A percentile compares a stretch with the other conserved stretches of the same genome.
Evolutionary conservation across 2,888 invertebrate genomes (phyloP).

Genomic region (Ypsolopha scabrella): DNA sequence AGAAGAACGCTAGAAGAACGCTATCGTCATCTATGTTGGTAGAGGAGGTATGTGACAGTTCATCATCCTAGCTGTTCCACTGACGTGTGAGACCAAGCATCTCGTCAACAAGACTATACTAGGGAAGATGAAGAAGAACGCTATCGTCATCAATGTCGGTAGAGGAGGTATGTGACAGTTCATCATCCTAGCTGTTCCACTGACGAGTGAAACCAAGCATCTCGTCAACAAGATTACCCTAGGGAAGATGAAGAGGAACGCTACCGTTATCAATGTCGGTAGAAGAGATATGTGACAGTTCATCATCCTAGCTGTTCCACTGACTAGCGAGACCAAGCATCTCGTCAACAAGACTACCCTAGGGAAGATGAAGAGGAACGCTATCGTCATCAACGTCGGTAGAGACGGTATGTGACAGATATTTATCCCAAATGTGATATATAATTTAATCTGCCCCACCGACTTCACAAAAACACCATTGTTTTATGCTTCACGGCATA

Average conservation of each 20-base stretch:
- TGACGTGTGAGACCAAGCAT: constrained; percentile 82
- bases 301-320: constrained; percentile 81
- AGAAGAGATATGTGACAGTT: constrained; percentile 89
- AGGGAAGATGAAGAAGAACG: constrained; percentile 86
- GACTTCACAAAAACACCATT: too few relatives aligned
- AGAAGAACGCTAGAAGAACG: constrained; percentile 81
- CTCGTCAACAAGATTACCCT: constrained; percentile 84
- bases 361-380: constrained; percentile 86
- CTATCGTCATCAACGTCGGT: constrained; percentile 90
- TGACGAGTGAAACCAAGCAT: constrained; percentile 82
- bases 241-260: constrained; percentile 86
- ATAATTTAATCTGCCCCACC: too few relatives aligned
- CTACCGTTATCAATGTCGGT: constrained; percentile 90
- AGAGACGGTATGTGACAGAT: constrained; percentile 89
- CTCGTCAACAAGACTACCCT: constrained; percentile 84
- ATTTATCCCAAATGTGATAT: too few relatives aligned
- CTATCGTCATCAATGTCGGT: constrained; percentile 90
- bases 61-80: constrained; percentile 81
- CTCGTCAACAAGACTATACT: constrained; percentile 84
- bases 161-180: constrained; percentile 89
- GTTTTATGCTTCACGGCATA: too few relatives aligned
- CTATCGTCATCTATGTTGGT: constrained; percentile 90
- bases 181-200: constrained; percentile 81
- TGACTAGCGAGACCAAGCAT: constrained; percentile 82
- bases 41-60: constrained; percentile 89